Base-by-base conservation (phyloP, 1,140 invertebrate species). In the Lepidurus couesii region DNA sequence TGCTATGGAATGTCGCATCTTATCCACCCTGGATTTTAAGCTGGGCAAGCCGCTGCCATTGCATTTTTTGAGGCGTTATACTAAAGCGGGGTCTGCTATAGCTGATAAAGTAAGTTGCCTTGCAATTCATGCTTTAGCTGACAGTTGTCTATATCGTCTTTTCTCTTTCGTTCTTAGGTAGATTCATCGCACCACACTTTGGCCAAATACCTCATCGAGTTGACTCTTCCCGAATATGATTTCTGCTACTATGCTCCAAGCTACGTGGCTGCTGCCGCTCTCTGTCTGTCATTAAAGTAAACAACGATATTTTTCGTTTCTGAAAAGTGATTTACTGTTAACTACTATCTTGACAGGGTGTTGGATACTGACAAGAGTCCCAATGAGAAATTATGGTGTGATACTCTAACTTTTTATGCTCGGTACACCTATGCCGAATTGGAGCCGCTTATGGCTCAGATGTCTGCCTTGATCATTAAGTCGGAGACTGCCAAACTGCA, bases 121-220 rank as follows among this genome's bases (percentile, higher is more conserved):
- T 42, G 75, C 21, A 44, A 80, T 73, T 76, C 74, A 78, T 76
- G 21, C 13, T 75, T 13, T 78, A 45, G 53, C 34, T 45, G 5
- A 43, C 47, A 24, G 24, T 24, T 44, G 42, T 42, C 42, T 24
- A 24, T 24, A 24, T 24, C 24, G 24, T 24, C 24, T 24, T 45
- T 16, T 65, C 0, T 78, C 5, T 74, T 0, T 65, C 1, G 10
- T 42, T 21, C n/a, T 43, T 77, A 90, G 84, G 91, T 91, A 9
- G 90, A 88, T 81, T 84, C 90, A 16, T 87, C 87, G 78, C 90
- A 93, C 83, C 95, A 98, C 84, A 91, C 90, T 75, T 86, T 97
- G 84, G 95, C 95, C 8, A 98, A 98, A 86, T 98, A 97, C 84
- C 90, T 98, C 76, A 89, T 96, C 81, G 97, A 99, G 85, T 85